These are phyloP conservation scores for Drosophila yooni DNA, from an alignment of 2,888 invertebrate species.

Conservation along the genomic window DNA sequence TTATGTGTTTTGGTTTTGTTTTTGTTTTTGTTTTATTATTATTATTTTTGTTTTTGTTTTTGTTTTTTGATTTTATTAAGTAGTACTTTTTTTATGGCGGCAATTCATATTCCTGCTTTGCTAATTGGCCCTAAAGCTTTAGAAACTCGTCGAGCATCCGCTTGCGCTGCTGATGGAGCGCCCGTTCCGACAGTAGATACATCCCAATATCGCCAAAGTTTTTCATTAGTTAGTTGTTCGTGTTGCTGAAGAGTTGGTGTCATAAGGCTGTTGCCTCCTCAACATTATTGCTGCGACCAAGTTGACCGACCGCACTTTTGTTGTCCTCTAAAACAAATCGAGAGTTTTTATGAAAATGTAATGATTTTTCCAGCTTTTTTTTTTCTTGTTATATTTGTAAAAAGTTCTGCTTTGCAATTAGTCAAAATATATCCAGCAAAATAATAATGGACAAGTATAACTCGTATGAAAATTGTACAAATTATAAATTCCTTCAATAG, in stretches of 20 bases:
- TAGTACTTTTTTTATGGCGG: conserved; percentile 13
- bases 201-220: conserved; percentile 79
- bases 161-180: conserved; percentile 74
- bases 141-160: conserved; percentile 76
- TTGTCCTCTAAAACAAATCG: conserved; percentile 71
- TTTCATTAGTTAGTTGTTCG: conserved; percentile 83
- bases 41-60: too few species aligned
- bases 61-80: background rate
- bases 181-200: conserved; percentile 74
- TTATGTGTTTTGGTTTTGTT: background rate
- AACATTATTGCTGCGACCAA: conserved; percentile 75
- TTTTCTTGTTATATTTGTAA: background rate
- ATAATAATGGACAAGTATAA: background rate
- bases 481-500: background rate
- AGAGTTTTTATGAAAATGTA: background rate
- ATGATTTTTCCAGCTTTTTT: background rate
- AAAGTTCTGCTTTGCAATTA: background rate
- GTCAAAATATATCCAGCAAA: background rate
- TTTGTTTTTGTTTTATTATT: background rate
- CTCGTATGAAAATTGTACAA: background rate
- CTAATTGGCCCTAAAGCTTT: conserved; percentile 57
- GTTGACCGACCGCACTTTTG: conserved; percentile 58
- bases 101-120: conserved; percentile 12
- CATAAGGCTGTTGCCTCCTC: conserved; percentile 84
- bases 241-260: conserved; percentile 84